Evolutionary conservation across 2,888 invertebrate genomes (phyloP).

Genomic region (Leucoma salicis): DNA sequence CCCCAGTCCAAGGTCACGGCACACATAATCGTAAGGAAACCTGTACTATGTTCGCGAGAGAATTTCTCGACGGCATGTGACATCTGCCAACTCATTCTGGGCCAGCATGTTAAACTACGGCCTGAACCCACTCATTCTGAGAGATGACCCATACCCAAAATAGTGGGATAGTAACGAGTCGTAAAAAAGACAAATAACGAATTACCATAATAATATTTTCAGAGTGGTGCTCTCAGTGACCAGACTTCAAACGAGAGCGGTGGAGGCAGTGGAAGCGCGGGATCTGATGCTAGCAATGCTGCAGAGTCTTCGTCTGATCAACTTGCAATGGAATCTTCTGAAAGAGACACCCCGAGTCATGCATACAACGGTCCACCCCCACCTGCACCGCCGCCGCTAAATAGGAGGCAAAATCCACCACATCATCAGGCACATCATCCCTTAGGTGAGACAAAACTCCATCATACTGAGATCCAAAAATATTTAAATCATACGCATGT

Average conservation of each 20-base stretch:
- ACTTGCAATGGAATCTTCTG: conserved; percentile 87
- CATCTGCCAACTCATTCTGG: too few relatives aligned
- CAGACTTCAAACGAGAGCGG: conserved; percentile 77
- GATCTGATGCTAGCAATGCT: conserved; percentile 79
- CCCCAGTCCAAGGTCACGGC: too few relatives aligned
- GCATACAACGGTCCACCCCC: conserved; percentile 79
- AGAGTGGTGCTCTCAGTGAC: conserved; percentile 69
- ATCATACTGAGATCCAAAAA: background rate
- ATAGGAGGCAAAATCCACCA: conserved; percentile 87
- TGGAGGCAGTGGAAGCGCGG: conserved; percentile 79
- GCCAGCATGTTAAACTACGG: too few relatives aligned
- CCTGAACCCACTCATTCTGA: too few relatives aligned
- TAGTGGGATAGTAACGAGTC: too few relatives aligned
- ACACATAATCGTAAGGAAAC: too few relatives aligned
- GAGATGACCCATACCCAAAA: too few relatives aligned
- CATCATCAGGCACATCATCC: conserved; percentile 83
- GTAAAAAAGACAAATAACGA: conserved; percentile 7
- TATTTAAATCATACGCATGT: background rate
- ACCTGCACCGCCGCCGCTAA: conserved; percentile 85
- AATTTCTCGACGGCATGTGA: too few relatives aligned
- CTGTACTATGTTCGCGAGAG: too few relatives aligned
- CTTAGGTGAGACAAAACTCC: conserved; percentile 45
- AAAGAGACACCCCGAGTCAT: conserved; percentile 82
- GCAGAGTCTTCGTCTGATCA: conserved; percentile 85
- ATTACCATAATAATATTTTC: conserved; percentile 40